These are phyloP conservation scores for Nothoprocta perdicaria DNA, from an alignment of 2,113 vertebrate species.

Conservation along the genomic window DNA sequence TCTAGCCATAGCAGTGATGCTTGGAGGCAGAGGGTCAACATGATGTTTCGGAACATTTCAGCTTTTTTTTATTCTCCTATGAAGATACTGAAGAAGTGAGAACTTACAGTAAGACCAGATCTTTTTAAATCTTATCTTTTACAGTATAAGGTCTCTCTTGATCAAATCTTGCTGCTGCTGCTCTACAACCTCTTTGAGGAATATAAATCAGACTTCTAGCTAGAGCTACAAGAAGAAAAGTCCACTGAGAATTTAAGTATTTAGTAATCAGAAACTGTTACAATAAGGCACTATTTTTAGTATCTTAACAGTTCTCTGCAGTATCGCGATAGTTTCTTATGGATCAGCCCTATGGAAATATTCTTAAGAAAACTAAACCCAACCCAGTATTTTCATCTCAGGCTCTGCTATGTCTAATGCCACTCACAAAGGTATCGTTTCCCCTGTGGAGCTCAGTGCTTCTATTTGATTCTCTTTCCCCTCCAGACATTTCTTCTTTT, in stretches of 20 bases:
- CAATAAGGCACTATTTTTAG: conserved; percentile 36
- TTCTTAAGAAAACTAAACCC: conserved; percentile 22
- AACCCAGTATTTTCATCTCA: neutral
- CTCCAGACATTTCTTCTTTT: neutral
- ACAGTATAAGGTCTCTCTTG: neutral
- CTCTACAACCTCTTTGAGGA: neutral
- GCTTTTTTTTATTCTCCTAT: neutral
- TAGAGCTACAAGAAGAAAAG: neutral
- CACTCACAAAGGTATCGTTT: neutral
- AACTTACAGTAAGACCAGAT: neutral
- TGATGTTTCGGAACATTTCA: neutral
- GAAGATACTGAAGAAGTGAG: fast-evolving
- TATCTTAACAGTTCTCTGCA: neutral
- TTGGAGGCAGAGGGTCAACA: neutral
- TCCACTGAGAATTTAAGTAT: conserved; percentile 11
- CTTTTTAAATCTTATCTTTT: neutral
- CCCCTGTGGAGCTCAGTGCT: neutral
- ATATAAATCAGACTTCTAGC: conserved; percentile 14
- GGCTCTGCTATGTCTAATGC: neutral
- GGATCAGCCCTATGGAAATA: conserved; percentile 33
- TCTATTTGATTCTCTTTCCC: neutral
- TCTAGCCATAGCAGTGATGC: neutral
- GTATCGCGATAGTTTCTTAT: conserved; percentile 13
- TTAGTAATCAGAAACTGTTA: neutral
- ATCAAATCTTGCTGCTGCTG: neutral